Percentiles rank a stretch among this genome's conserved stretches.
These are phyloP conservation scores for Ypsolopha scabrella DNA, from an alignment of 2,888 invertebrate species.

Conservation along the genomic window DNA sequence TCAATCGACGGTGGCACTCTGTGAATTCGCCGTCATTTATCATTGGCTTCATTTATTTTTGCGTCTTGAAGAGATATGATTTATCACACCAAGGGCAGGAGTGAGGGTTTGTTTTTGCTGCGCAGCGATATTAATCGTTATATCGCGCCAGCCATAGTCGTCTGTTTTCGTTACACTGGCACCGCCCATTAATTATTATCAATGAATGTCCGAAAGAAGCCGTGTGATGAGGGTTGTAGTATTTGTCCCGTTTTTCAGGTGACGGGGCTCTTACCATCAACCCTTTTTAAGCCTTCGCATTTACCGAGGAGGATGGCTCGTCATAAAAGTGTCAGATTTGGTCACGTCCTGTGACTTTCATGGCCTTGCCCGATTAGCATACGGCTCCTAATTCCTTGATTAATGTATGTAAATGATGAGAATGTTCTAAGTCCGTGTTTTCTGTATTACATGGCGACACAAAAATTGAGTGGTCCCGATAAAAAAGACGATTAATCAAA, in stretches of 20 bases:
- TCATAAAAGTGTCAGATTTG: conserved; percentile 68
- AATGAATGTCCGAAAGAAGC: conserved; percentile 60
- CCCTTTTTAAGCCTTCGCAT: conserved; percentile 68
- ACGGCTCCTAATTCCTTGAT: neutral
- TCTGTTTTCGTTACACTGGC: conserved; percentile 68
- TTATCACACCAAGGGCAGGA: conserved; percentile 58
- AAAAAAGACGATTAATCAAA: conserved; percentile 9
- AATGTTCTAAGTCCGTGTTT: too few species aligned
- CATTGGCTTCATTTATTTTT: conserved; percentile 69
- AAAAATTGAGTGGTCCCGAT: neutral
- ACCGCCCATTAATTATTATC: conserved; percentile 68
- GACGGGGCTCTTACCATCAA: conserved; percentile 62
- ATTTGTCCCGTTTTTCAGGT: conserved; percentile 57
- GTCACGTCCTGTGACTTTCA: conserved; percentile 45
- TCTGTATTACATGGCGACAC: neutral
- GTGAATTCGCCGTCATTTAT: conserved; percentile 60
- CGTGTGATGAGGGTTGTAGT: conserved; percentile 59
- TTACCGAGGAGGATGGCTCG: conserved; percentile 63
- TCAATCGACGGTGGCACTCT: conserved; percentile 45
- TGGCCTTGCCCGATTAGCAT: conserved; percentile 51
- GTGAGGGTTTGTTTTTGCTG: conserved; percentile 65
- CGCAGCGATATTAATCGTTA: conserved; percentile 67
- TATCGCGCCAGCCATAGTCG: conserved; percentile 62
- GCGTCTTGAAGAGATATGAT: conserved; percentile 65
- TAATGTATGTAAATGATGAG: neutral